Base-by-base conservation (phyloP, 2,888 invertebrate species). In the Entomobrya multifasciata region DNA sequence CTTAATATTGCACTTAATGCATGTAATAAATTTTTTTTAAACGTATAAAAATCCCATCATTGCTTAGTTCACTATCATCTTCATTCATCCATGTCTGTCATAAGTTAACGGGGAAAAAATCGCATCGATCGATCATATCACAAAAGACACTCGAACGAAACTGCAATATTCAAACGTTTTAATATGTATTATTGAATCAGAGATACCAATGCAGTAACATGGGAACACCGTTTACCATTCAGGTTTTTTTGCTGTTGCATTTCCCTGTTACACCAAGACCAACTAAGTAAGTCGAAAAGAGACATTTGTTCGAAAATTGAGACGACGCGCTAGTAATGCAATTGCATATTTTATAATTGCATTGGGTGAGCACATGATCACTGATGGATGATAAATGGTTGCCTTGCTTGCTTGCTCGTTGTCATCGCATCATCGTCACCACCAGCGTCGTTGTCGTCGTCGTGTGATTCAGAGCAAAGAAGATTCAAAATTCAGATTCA, bases 11-110 rank as follows among this genome's bases (percentile, higher is more conserved):
- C n/a, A n/a, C n/a, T n/a, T n/a, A 13, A 13, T 47, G 8, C 47
- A 47, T 52, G 52, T 52, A 52, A 52, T 8, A 13, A 8, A 52
- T 8, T 8, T 52, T 4, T 36, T 36, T 13, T 11, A 3, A 52
- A 36, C 17, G 52, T 4, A 52, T n/a, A 52, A 52, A 52, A 52
- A 52, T n/a, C 52, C 17, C 17, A 17, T 22, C 30, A 52, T 74
- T 55, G 74, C 74, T 55, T 55, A 55, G 72, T 79, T 86, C 86
- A 79, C 79, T 86, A 86, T 80, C 86, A 86, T 79, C 74, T 20
- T 25, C 55, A 80, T 11, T 60, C 86, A 86, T 47, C 86, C 86
- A 80, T 74, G 55, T 80, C 79, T 62, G 62, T 30, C 36, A 62
- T n/a, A 67, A 44, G 20, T 30, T 22, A 17, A 67, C 8, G 22